Conservation (phyloP, 2,888 invertebrate species). For the Pristionchus fissidentatus region DNA sequence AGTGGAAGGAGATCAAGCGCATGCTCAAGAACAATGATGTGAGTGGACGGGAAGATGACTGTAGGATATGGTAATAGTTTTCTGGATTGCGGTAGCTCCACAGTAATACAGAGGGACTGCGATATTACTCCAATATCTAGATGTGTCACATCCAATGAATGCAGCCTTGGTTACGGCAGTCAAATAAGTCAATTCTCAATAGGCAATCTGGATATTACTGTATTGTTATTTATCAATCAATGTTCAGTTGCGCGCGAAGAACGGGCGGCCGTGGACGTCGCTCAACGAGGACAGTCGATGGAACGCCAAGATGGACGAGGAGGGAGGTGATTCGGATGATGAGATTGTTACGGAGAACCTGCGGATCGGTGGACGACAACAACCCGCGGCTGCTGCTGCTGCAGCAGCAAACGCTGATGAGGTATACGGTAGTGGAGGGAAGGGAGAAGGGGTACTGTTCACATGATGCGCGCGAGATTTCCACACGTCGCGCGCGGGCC, state of each 20-base stretch:
- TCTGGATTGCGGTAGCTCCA: too few relatives aligned
- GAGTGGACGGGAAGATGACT: background rate
- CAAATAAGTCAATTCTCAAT: too few relatives aligned
- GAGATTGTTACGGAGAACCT: background rate
- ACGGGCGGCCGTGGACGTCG: background rate
- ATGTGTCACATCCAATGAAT: too few relatives aligned
- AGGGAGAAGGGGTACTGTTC: too few relatives aligned
- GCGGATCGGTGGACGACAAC: background rate
- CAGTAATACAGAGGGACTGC: too few relatives aligned
- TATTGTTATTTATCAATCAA: background rate
- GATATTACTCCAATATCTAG: too few relatives aligned
- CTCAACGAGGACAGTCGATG: background rate
- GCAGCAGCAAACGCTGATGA: background rate
- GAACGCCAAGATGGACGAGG: background rate
- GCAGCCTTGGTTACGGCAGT: too few relatives aligned
- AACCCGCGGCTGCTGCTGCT: background rate
- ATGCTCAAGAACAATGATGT: conserved; percentile 25
- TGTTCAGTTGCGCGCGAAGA: background rate
- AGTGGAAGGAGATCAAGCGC: conserved; percentile 25
- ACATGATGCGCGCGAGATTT: too few relatives aligned
- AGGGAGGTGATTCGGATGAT: background rate
- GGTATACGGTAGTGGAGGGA: background rate
- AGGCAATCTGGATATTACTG: too few relatives aligned
- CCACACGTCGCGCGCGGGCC: too few relatives aligned
- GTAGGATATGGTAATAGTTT: too few relatives aligned